Evolutionary conservation across 2,113 vertebrate species (phyloP).

Genomic region (Alethe diademata): DNA sequence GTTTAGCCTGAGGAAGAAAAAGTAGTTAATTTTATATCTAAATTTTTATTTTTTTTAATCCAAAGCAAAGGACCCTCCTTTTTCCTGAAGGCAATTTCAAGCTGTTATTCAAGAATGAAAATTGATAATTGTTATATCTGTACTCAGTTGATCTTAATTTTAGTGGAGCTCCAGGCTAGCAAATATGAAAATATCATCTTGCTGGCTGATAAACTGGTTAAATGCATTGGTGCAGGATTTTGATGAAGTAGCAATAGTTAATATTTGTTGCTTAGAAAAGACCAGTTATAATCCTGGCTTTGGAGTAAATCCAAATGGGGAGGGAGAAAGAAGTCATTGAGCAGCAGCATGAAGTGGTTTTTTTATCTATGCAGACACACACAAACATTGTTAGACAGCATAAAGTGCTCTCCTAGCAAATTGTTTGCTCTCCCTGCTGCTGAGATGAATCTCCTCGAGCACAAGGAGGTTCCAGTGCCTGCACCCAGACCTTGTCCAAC

Average conservation of each 20-base stretch:
- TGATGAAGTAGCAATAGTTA: constrained; percentile 58
- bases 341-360: background rate
- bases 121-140: constrained; percentile 75
- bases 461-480: background rate
- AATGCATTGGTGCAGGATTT: constrained; percentile 41
- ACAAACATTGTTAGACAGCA: constrained; percentile 35
- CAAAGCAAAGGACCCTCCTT: constrained; percentile 72
- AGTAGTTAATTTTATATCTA: constrained; percentile 55
- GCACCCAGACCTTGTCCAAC: background rate
- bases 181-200: constrained; percentile 69
- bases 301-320: constrained; percentile 38
- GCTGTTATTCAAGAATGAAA: constrained; percentile 78
- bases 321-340: background rate
- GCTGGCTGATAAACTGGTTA: constrained; percentile 54
- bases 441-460: background rate
- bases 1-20: constrained; percentile 59
- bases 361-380: background rate
- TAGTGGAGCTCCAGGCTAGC: constrained; percentile 71
- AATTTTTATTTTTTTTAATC: constrained; percentile 34
- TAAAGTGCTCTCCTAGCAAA: background rate
- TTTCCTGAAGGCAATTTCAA: constrained; percentile 71
- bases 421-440: background rate
- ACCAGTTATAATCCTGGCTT: constrained; percentile 35
- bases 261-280: constrained; percentile 42
- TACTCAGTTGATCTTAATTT: constrained; percentile 71